These are phyloP conservation scores for Aquatica leii DNA, from an alignment of 2,888 invertebrate genomes.

Conservation along the genomic window DNA sequence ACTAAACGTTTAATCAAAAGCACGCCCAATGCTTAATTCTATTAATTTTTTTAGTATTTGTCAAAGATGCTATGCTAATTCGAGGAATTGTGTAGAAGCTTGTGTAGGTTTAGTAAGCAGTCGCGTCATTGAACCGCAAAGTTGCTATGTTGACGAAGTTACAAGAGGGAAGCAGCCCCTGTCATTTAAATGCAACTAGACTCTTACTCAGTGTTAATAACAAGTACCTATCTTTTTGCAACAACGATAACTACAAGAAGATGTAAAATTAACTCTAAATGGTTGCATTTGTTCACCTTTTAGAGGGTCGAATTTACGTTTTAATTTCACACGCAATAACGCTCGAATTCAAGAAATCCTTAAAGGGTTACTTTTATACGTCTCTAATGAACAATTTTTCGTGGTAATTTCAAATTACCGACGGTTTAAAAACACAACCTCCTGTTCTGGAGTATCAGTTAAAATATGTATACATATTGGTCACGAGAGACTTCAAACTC, in stretches of 20 bases:
- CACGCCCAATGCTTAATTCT: neutral
- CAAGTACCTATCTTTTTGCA: slow-evolving; percentile 38
- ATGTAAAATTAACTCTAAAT: slow-evolving; percentile 53
- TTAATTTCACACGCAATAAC: slow-evolving; percentile 64
- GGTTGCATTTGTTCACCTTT: slow-evolving; percentile 50
- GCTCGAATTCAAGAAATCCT: slow-evolving; percentile 52
- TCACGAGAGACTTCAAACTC: slow-evolving; percentile 51
- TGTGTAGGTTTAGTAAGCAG: slow-evolving; percentile 24
- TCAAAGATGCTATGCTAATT: slow-evolving; percentile 15
- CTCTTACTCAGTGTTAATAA: slow-evolving; percentile 38
- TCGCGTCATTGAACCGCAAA: slow-evolving; percentile 24
- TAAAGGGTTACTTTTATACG: slow-evolving; percentile 58
- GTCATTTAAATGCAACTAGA: slow-evolving; percentile 39
- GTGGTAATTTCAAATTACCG: slow-evolving; percentile 58
- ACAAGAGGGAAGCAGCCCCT: slow-evolving; percentile 28
- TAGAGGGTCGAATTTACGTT: slow-evolving; percentile 59
- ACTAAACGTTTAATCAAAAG: too few relatives aligned
- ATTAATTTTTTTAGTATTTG: slow-evolving; percentile 9
- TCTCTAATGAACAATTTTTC: slow-evolving; percentile 58
- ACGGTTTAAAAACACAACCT: slow-evolving; percentile 44
- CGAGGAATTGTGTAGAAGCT: slow-evolving; percentile 14
- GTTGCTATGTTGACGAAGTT: slow-evolving; percentile 28
- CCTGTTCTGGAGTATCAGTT: slow-evolving; percentile 42
- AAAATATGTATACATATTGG: slow-evolving; percentile 59
- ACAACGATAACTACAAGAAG: slow-evolving; percentile 44